Base-by-base conservation (phyloP, 23 tunicate genomes). In the Styela plicata region DNA sequence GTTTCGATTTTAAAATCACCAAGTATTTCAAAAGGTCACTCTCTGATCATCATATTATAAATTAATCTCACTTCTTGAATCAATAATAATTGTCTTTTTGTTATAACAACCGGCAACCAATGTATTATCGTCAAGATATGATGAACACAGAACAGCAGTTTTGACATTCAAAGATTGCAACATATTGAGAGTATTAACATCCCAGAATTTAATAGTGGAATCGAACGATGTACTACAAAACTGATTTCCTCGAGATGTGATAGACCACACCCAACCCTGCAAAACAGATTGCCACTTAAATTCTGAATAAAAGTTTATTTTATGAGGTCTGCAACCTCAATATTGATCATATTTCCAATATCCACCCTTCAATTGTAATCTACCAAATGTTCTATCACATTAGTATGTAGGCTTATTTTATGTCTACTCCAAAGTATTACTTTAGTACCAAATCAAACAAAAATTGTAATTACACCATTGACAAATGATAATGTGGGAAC, bases 211-310 rank as follows among this genome's bases (percentile, higher is more conserved):
- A 1, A 76, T 30, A 1, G 81, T 76, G 30, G 81, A 33, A 65
- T 76, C 81, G n/a, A 76, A 76, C 18, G 81, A 76, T 24, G 81
- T 44, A 44, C 66, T 76, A 65, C 81, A 76, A 33, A 76, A 33
- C 44, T 76, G 63, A 1, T 44, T 57, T 44, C 31, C 63, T 25
- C 31, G 64, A 7, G 81, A 76, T 0, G 52, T 44, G 36, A 76
- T 76, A 0, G 81, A 76, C 81, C 81, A 76, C 16, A 76, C 81
- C 81, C 81, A 76, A 26, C 81, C 81, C 81, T 76, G 81, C 1
- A 18, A 20, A 57, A 20, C 20, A 57, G 64, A 20, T 57, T 57
- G 64, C 18, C 64, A 18, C 20, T 18, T 18, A 57, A 18, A 18
- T 57, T 18, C 64, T 57, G 18, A 57, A 57, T 57, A 57, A 57